These are phyloP conservation scores for Serripes groenlandicus DNA, from an alignment of 2,888 invertebrate species.

Conservation along the genomic window DNA sequence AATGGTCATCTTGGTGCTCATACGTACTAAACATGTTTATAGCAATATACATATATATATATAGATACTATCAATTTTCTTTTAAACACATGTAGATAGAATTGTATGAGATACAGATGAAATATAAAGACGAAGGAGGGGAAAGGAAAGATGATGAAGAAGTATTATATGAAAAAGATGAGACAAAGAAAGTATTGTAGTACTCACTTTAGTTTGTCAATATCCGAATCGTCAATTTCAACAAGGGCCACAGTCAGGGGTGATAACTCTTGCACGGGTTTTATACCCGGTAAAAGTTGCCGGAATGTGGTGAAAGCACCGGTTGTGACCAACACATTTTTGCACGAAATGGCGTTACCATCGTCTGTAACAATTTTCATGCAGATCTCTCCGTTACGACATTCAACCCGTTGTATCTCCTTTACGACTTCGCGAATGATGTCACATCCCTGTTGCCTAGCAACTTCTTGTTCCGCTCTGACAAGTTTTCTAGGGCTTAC, in stretches of 20 bases:
- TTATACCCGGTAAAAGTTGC: constrained; percentile 46
- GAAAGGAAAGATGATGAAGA: no score
- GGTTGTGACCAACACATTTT: constrained; percentile 63
- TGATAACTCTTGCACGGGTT: constrained; percentile 26
- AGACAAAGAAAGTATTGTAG: no score
- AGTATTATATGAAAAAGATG: no score
- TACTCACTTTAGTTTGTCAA: constrained; percentile 50
- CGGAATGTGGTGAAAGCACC: constrained; percentile 57
- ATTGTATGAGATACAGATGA: no score
- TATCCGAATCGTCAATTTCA: constrained; percentile 45
- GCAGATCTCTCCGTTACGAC: constrained; percentile 7
- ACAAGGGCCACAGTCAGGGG: constrained; percentile 63
- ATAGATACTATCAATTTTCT: no score
- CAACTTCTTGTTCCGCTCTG: constrained; percentile 62
- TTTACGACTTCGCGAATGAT: constrained; percentile 60
- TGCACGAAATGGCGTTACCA: constrained; percentile 30
- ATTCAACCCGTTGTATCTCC: constrained; percentile 12
- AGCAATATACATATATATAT: no score
- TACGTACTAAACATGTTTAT: no score
- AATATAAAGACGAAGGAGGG: no score
- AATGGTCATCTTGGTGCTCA: no score
- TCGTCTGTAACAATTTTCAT: constrained; percentile 49
- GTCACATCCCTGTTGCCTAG: constrained; percentile 60
- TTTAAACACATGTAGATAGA: no score
- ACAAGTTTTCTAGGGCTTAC: constrained; percentile 67